These are phyloP conservation scores for Cephus nigrinus DNA, from an alignment of 2,888 invertebrate species.

Conservation along the genomic window DNA sequence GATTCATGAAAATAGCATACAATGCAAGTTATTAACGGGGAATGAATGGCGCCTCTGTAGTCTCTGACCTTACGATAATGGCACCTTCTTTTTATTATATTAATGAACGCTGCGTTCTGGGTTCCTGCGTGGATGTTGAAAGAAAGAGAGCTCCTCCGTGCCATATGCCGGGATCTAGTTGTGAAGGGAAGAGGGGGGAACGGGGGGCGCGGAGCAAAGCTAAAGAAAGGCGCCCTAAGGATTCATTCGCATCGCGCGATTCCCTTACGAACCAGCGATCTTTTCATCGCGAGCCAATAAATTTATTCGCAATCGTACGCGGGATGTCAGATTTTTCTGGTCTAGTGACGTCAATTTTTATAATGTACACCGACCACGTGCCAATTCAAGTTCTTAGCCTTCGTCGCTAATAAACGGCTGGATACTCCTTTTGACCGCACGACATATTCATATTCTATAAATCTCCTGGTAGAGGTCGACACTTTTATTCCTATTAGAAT, in stretches of 20 bases:
- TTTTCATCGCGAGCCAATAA: too few species aligned
- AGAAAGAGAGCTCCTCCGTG: neutral
- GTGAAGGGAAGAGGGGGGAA: constrained; percentile 12
- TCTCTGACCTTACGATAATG: constrained; percentile 25
- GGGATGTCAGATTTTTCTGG: too few species aligned
- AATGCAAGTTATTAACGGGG: neutral
- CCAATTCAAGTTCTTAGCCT: too few species aligned
- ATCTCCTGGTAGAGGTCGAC: neutral
- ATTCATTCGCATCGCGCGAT: too few species aligned
- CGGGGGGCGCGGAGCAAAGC: constrained; percentile 7
- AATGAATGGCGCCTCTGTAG: constrained; percentile 37
- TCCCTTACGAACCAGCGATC: too few species aligned
- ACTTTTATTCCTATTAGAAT: too few species aligned
- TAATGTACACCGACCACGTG: too few species aligned
- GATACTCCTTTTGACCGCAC: too few species aligned
- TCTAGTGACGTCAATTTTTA: too few species aligned
- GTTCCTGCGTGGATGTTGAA: neutral
- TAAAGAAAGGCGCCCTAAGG: neutral
- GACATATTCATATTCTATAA: constrained; percentile 12
- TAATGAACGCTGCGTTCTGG: neutral
- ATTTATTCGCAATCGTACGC: too few species aligned
- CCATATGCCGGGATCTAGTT: neutral
- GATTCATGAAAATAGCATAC: constrained; percentile 1
- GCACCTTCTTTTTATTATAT: constrained; percentile 11
- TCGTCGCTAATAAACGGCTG: too few species aligned